Percentiles rank a stretch among this genome's conserved stretches.
These are phyloP conservation scores for Orthosia gracilis DNA, from an alignment of 2,888 invertebrate species.

Conservation along the genomic window DNA sequence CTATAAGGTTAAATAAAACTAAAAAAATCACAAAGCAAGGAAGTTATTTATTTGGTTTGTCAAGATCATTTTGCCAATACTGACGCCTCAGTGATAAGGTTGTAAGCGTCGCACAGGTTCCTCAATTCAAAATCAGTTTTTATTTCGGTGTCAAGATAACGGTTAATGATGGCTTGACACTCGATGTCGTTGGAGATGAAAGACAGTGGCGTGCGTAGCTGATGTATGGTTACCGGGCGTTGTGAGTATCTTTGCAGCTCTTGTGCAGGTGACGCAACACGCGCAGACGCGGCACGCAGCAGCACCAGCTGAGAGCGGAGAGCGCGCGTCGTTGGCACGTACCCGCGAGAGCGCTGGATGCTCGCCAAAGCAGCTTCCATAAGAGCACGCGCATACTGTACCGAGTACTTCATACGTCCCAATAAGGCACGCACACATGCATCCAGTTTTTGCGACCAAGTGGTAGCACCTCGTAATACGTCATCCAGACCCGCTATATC, in stretches of 20 bases:
- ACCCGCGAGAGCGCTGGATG: slow-evolving; percentile 61
- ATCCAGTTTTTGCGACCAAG: slow-evolving; percentile 57
- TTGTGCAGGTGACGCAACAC: not conserved
- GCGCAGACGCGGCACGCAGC: slow-evolving; percentile 51
- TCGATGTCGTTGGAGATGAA: slow-evolving; percentile 6
- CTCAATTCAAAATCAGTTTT: slow-evolving; percentile 10
- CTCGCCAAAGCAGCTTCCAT: slow-evolving; percentile 73
- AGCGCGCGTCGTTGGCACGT: slow-evolving; percentile 38
- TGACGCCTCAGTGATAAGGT: not conserved
- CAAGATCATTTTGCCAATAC: too few species aligned
- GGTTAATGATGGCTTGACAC: slow-evolving; percentile 13
- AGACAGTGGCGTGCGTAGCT: slow-evolving; percentile 10
- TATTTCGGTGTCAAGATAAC: slow-evolving; percentile 12
- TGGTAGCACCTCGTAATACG: slow-evolving; percentile 2
- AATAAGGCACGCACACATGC: slow-evolving; percentile 66
- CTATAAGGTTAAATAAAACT: too few species aligned
- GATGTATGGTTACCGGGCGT: slow-evolving; percentile 4
- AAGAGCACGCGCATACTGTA: slow-evolving; percentile 73
- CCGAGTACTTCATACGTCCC: slow-evolving; percentile 69
- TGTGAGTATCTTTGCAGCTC: slow-evolving; percentile 9
- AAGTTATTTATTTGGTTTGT: too few species aligned
- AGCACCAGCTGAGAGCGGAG: slow-evolving; percentile 68
- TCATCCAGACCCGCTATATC: slow-evolving; percentile 35
- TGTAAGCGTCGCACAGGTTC: slow-evolving; percentile 10
- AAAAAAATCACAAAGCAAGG: too few species aligned